phyloP scores from a whole-genome alignment of 2,888 invertebrate species.

The Chelonus formosanus region DNA sequence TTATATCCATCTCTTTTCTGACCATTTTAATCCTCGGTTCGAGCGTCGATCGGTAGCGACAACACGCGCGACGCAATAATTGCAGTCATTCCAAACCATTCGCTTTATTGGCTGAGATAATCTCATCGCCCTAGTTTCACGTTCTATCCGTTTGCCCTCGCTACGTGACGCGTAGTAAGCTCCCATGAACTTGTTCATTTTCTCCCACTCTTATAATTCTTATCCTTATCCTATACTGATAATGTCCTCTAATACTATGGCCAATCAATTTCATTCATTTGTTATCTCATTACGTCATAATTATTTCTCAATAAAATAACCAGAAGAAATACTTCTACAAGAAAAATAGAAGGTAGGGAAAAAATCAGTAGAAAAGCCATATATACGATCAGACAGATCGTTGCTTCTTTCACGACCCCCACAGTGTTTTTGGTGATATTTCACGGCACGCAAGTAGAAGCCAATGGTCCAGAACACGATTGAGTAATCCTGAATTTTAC shows the following conservation, averaged over 20 bases:
- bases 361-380: no score
- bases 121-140: constrained; percentile 58
- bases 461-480: no score
- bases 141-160: constrained; percentile 55
- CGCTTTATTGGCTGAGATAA: constrained; percentile 59
- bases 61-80: constrained; percentile 59
- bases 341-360: no score
- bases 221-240: constrained; percentile 9
- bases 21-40: constrained; percentile 14
- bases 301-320: no score
- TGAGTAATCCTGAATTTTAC: no score
- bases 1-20: background rate
- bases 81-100: constrained; percentile 60
- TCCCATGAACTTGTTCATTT: constrained; percentile 44
- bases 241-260: background rate
- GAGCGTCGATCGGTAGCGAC: constrained; percentile 35
- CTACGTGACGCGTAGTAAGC: constrained; percentile 53
- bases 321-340: no score
- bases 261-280: no score
- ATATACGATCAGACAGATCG: no score
- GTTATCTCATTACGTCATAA: no score
- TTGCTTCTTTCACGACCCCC: no score
- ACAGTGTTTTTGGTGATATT: no score
- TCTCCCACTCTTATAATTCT: constrained; percentile 3
- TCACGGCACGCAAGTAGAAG: no score